Conservation (phyloP, 2,888 invertebrate genomes). For the Willowsia nigromaculata region DNA sequence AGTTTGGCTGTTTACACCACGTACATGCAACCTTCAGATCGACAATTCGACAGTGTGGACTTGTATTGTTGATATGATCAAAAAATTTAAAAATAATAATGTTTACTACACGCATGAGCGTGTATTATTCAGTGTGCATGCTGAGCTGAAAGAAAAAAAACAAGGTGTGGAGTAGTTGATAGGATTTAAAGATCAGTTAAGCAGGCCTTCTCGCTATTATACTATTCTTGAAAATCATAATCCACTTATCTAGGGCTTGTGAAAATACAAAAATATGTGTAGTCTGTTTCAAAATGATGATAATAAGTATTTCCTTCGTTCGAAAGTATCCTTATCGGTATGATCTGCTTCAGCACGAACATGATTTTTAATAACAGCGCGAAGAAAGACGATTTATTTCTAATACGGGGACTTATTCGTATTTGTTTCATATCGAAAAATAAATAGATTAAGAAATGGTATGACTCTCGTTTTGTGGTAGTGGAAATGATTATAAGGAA, state of each 20-base stretch:
- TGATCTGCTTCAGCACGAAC: constrained; percentile 50
- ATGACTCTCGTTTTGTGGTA: constrained; percentile 43
- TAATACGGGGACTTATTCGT: neutral
- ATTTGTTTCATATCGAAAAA: constrained; percentile 38
- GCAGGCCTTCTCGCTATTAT: constrained; percentile 18
- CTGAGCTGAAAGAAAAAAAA: constrained; percentile 29
- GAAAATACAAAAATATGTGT: neutral
- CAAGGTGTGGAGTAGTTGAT: constrained; percentile 59
- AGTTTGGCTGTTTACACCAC: constrained; percentile 46
- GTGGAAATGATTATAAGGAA: constrained; percentile 48
- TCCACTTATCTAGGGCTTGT: constrained; percentile 53
- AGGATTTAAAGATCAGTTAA: constrained; percentile 59
- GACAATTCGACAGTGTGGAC: neutral
- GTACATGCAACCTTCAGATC: constrained; percentile 42
- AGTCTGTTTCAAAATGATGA: neutral
- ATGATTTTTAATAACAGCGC: constrained; percentile 38
- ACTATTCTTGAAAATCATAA: constrained; percentile 43
- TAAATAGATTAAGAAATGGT: constrained; percentile 47
- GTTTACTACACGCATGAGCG: constrained; percentile 19
- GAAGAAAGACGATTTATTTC: constrained; percentile 36
- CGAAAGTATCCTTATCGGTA: neutral
- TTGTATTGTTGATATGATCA: constrained; percentile 49
- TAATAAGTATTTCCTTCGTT: constrained; percentile 8
- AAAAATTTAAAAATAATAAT: constrained; percentile 53
- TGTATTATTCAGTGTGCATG: neutral